Conservation (phyloP, 2,888 invertebrate genomes). For the Xestoiulus laeticollis region DNA sequence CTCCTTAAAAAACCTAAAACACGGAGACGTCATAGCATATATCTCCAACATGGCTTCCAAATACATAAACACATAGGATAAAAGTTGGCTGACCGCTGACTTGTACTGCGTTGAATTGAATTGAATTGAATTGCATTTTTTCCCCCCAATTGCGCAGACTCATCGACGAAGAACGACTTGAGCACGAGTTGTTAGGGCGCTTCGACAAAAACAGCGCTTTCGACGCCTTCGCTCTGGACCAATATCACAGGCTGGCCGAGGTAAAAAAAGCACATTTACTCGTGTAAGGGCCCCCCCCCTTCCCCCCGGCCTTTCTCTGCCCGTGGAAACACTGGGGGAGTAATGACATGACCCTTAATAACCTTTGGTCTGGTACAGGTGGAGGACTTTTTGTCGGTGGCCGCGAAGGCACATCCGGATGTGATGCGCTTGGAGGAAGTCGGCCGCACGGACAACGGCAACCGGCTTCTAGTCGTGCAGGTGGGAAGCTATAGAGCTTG, state of each 20-base stretch:
- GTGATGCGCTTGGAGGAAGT: not conserved
- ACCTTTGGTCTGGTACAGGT: too few species aligned
- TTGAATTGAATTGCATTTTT: constrained; percentile 25
- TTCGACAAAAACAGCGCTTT: not conserved
- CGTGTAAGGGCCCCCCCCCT: not conserved
- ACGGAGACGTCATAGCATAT: too few species aligned
- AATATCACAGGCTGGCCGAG: constrained; percentile 52
- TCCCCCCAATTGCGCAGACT: not conserved
- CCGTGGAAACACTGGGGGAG: too few species aligned
- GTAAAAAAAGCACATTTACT: not conserved
- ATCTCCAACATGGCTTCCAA: too few species aligned
- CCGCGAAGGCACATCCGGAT: constrained; percentile 10
- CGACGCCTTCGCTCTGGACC: constrained; percentile 47
- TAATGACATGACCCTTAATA: too few species aligned
- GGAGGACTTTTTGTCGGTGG: not conserved
- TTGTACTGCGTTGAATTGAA: too few species aligned
- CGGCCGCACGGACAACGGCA: not conserved
- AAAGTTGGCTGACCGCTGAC: too few species aligned
- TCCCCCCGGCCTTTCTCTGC: too few species aligned
- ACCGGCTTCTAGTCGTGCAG: not conserved
- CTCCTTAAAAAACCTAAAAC: too few species aligned
- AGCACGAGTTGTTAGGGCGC: not conserved
- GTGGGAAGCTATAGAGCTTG: too few species aligned
- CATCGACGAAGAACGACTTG: constrained; percentile 42
- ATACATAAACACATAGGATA: too few species aligned